Evolutionary conservation across 2,888 invertebrate species (phyloP).

Genomic region (Heliconius hortense): DNA sequence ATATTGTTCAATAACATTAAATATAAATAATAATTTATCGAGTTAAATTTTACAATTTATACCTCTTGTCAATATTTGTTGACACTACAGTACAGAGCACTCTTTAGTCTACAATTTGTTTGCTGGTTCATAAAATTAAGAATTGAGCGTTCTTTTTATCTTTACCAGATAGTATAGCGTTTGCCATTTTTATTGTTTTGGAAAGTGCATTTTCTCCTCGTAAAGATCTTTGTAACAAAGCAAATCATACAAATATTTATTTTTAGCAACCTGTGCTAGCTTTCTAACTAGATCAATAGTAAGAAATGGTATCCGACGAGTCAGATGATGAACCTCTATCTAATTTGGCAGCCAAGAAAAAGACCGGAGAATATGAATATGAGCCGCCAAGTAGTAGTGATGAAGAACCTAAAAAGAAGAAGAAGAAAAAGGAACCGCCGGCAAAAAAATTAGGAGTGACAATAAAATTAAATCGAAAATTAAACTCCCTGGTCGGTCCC

Average conservation of each 20-base stretch:
- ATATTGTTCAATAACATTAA: neutral
- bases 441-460: conserved; percentile 46
- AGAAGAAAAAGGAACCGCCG: conserved; percentile 47
- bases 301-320: conserved; percentile 61
- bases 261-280: neutral
- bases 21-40: neutral
- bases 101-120: conserved; percentile 9
- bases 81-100: conserved; percentile 5
- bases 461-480: conserved; percentile 48
- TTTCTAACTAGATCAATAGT: conserved; percentile 13
- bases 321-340: conserved; percentile 77
- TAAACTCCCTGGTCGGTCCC: conserved; percentile 45
- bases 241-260: neutral
- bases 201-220: neutral
- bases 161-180: neutral
- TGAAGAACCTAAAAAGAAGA: conserved; percentile 47
- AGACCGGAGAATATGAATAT: conserved; percentile 48
- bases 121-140: conserved; percentile 7
- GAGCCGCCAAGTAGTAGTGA: conserved; percentile 39
- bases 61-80: conserved; percentile 22
- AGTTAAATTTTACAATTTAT: neutral
- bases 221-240: neutral
- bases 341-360: conserved; percentile 64
- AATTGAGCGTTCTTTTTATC: conserved; percentile 11
- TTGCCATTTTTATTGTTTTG: neutral